Evolutionary conservation across 2,888 invertebrate genomes (phyloP).

Genomic region (Athetis lepigone): DNA sequence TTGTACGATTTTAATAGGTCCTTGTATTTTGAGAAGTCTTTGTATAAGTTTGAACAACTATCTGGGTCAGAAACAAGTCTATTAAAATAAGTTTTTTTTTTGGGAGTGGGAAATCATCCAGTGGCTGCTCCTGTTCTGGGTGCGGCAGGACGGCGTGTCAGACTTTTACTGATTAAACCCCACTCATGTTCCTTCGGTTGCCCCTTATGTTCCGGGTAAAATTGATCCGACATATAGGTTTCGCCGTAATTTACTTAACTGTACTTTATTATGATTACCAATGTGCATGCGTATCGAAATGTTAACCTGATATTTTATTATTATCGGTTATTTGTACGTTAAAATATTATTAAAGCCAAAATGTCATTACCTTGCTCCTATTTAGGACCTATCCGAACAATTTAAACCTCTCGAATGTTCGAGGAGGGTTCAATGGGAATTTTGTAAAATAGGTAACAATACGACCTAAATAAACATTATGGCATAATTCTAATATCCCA

Average conservation of each 20-base stretch:
- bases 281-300: conserved; percentile 16
- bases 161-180: too few species aligned
- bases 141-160: too few species aligned
- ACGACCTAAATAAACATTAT: conserved; percentile 63
- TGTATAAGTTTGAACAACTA: too few species aligned
- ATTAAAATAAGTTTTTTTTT: too few species aligned
- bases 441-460: conserved; percentile 58
- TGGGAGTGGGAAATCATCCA: too few species aligned
- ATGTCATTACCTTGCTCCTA: conserved; percentile 33
- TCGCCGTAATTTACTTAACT: conserved; percentile 2
- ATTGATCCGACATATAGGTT: not conserved
- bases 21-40: not conserved
- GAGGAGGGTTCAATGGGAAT: conserved; percentile 45
- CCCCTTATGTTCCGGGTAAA: too few species aligned
- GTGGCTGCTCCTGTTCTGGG: too few species aligned
- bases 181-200: too few species aligned
- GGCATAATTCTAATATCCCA: conserved; percentile 58
- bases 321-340: conserved; percentile 40
- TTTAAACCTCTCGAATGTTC: conserved; percentile 41
- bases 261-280: conserved; percentile 10
- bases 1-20: conserved; percentile 1
- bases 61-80: too few species aligned
- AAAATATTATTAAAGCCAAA: conserved; percentile 42
- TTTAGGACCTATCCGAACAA: conserved; percentile 34
- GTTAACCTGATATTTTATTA: conserved; percentile 33